phyloP scores from a whole-genome alignment of 2,797 vertebrate species.

The Botia kubotai region DNA sequence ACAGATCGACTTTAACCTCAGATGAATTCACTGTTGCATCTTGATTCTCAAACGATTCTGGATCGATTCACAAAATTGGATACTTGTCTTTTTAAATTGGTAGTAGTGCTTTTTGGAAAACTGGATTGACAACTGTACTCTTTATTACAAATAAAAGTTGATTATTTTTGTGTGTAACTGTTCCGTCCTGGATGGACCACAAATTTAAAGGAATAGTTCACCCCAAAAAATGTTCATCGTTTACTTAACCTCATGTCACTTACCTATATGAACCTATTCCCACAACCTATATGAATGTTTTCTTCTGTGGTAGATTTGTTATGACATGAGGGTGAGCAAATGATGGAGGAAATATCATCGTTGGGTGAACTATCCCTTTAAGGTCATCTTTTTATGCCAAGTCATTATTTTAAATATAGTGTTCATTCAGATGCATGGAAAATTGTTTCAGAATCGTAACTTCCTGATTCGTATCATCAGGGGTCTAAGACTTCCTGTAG shows the following conservation, averaged over 20 bases:
- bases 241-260: no score
- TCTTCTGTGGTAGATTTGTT: no score
- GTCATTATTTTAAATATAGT: not conserved
- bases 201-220: no score
- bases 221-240: no score
- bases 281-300: no score
- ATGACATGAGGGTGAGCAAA: no score
- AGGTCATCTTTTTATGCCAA: not conserved
- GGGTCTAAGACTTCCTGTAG: not conserved
- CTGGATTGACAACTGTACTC: not conserved
- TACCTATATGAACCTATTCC: no score
- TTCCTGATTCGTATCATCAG: not conserved
- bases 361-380: not conserved
- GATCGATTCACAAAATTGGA: not conserved
- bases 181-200: not conserved
- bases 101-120: no score
- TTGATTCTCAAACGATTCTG: conserved; percentile 10
- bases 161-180: not conserved
- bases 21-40: conserved; percentile 4
- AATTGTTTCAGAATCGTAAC: conserved; percentile 13
- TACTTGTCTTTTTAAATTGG: not conserved
- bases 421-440: not conserved
- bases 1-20: no score
- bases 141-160: no score
- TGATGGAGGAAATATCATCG: not conserved